Conservation (phyloP, 2,113 vertebrate genomes). For the Alouatta palliata region DNA sequence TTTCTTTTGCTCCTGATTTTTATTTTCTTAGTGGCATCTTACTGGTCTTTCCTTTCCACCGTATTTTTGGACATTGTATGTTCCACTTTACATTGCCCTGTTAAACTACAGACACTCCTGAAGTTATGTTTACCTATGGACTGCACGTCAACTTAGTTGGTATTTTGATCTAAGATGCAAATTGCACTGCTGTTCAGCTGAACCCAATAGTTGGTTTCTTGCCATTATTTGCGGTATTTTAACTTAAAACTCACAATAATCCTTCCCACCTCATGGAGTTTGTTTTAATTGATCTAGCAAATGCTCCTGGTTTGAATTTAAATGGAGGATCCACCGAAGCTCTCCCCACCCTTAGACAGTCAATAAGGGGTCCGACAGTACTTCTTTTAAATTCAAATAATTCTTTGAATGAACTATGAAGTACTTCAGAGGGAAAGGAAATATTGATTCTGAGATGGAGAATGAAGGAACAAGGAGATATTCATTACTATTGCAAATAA, state of each 20-base stretch:
- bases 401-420: not conserved
- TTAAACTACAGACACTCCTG: not conserved
- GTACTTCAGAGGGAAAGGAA: not conserved
- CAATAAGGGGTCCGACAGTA: not conserved
- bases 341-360: not conserved
- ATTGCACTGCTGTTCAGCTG: not conserved
- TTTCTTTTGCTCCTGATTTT: slow-evolving; percentile 47
- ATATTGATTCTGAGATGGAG: not conserved
- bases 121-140: slow-evolving; percentile 13
- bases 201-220: not conserved
- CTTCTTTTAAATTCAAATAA: not conserved
- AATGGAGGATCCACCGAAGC: not conserved
- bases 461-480: not conserved
- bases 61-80: not conserved
- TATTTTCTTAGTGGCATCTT: slow-evolving; percentile 15
- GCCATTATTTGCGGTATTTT: slow-evolving; percentile 12
- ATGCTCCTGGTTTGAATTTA: not conserved
- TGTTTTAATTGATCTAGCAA: slow-evolving; percentile 7
- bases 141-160: not conserved
- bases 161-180: not conserved
- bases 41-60: not conserved
- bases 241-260: not conserved
- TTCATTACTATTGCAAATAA: not conserved
- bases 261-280: not conserved
- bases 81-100: not conserved